These are phyloP conservation scores for Prionace glauca DNA, from an alignment of 2,797 vertebrate species.

Conservation along the genomic window DNA sequence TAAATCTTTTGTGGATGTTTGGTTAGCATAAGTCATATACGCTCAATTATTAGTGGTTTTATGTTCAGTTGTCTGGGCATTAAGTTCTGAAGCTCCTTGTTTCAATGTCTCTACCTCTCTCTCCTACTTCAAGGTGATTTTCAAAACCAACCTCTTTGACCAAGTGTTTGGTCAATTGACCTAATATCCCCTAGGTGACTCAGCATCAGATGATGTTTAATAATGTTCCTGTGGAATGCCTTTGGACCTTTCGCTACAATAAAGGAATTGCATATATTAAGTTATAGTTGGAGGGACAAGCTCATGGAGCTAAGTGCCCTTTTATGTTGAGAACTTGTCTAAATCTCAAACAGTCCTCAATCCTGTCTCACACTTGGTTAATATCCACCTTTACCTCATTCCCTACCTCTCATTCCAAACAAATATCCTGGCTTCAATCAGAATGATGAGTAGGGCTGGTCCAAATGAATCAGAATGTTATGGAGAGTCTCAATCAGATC, in stretches of 20 bases:
- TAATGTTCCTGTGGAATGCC: not conserved
- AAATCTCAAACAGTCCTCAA: not conserved
- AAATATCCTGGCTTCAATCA: not conserved
- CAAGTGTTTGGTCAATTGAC: not conserved
- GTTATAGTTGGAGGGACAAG: not conserved
- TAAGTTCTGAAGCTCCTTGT: not conserved
- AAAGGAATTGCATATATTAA: not conserved
- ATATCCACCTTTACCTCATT: not conserved
- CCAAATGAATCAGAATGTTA: not conserved
- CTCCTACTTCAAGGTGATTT: not conserved
- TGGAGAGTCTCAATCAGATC: too few relatives aligned
- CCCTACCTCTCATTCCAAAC: too few relatives aligned
- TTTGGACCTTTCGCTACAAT: not conserved
- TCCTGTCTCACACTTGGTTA: not conserved
- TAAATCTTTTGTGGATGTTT: not conserved
- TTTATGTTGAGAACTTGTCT: not conserved
- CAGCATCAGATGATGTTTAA: not conserved
- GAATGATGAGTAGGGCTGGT: too few relatives aligned
- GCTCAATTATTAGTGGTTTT: not conserved
- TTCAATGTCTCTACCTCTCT: not conserved
- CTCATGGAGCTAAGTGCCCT: not conserved
- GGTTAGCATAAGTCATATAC: not conserved
- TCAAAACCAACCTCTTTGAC: not conserved
- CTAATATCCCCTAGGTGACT: too few relatives aligned
- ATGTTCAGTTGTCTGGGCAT: not conserved